Base-by-base conservation (phyloP, 2,797 vertebrate genomes). In the Avahi laniger region DNA sequence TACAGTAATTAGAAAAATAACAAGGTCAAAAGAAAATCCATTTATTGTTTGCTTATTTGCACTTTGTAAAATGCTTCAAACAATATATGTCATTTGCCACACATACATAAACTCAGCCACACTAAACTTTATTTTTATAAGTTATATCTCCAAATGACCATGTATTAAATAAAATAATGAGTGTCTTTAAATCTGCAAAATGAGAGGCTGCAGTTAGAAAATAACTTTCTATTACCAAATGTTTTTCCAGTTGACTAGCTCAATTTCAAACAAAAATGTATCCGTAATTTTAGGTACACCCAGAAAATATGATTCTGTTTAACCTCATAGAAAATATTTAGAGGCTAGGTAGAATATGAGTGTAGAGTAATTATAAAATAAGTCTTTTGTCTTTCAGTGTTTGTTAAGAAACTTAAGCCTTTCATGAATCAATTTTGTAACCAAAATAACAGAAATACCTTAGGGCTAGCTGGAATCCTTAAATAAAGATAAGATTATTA, bases 1-100 rank as follows among this genome's bases (percentile, higher is more conserved):
- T 88, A 86, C 10, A 79, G 50, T 96, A 97, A 97, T 97, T 97
- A 95, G 78, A 97, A 97, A 96, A 94, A 52, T 85, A 95, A 54
- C 90, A 97, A 97, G 91, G 95, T 97, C 91, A 97, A 94, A 96
- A 70, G 28, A 87, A 96, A 95, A 91, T 92, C 28, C 72, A 93
- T 89, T 96, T 91, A 61, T 78, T 73, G n/a, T 72, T 61, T 59
- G 8, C 63, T 92, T 90, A 79, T 93, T 96, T 97, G 48, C 24
- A 95, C 81, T 95, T 88, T 80, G 52, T n/a, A 91, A 94, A 96
- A 91, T 72, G 50, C 76, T 88, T 86, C 57, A 88, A 76, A 72
- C 5, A 52, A 26, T 75, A n/a, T 41, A 63, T 78, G 57, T 38
- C 65, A 9, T 75, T 59, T 85, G 35, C 30, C 63, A n/a, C 7